phyloP scores from a whole-genome alignment of 1,140 invertebrate species.

The Hestina assimilis region DNA sequence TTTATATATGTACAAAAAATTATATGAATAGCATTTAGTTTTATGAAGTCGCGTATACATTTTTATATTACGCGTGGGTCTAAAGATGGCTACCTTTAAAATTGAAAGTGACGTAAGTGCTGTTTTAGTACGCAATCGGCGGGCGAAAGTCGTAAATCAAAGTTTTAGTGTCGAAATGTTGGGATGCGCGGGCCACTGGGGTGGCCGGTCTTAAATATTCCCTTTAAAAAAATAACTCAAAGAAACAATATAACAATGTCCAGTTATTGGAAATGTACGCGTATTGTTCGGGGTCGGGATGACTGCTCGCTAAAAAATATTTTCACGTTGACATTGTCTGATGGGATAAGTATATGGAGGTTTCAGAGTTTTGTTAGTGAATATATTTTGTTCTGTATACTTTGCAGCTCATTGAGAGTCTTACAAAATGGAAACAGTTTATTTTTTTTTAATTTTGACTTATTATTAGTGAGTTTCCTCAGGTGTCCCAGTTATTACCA shows the following conservation, averaged over 20 bases:
- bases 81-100: conserved; percentile 62
- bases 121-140: conserved; percentile 75
- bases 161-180: conserved; percentile 77
- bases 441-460: too few species aligned
- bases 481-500: too few species aligned
- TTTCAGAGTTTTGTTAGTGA: conserved; percentile 3
- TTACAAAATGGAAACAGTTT: too few species aligned
- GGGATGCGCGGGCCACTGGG: conserved; percentile 72
- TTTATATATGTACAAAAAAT: background rate
- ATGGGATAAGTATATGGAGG: conserved; percentile 17
- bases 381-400: conserved; percentile 3
- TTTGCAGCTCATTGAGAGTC: too few species aligned
- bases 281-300: conserved; percentile 65
- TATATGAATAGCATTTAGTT: conserved; percentile 21
- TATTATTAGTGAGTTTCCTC: too few species aligned
- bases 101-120: conserved; percentile 78
- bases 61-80: conserved; percentile 57
- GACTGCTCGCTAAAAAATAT: conserved; percentile 36
- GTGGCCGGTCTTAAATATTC: conserved; percentile 57
- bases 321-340: conserved; percentile 47
- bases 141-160: conserved; percentile 74
- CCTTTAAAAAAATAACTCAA: conserved; percentile 57
- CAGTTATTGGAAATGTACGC: conserved; percentile 48
- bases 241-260: conserved; percentile 72
- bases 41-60: conserved; percentile 33